These are phyloP conservation scores for Endotricha flammealis DNA, from an alignment of 2,888 invertebrate genomes.

Conservation along the genomic window DNA sequence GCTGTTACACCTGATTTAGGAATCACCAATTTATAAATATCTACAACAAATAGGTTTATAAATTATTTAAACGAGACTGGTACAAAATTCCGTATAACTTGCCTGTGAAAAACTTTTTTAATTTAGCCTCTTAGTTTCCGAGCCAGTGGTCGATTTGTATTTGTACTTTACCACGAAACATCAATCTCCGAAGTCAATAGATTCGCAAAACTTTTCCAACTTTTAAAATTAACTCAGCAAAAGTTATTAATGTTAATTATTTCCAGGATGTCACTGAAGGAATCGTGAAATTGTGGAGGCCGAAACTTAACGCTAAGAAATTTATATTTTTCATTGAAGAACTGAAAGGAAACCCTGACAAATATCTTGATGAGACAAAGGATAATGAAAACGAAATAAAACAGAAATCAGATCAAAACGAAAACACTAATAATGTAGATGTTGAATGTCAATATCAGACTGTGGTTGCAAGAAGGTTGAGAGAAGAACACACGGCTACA, in stretches of 20 bases:
- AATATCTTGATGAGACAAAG: slow-evolving; percentile 34
- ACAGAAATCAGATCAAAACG: no score
- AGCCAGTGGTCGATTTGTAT: slow-evolving; percentile 4
- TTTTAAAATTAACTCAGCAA: slow-evolving; percentile 1
- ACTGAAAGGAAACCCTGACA: slow-evolving; percentile 46
- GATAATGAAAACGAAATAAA: slow-evolving; percentile 14
- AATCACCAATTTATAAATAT: no score
- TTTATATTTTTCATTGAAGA: slow-evolving; percentile 52
- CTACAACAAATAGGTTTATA: no score
- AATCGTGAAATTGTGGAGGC: slow-evolving; percentile 58
- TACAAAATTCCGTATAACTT: slow-evolving; percentile 13
- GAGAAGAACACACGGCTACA: slow-evolving; percentile 27
- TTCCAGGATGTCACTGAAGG: slow-evolving; percentile 64
- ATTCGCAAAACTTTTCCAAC: slow-evolving; percentile 4
- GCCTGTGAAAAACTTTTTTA: slow-evolving; percentile 25
- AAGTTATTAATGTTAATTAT: slow-evolving; percentile 15
- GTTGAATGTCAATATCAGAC: slow-evolving; percentile 60
- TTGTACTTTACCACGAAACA: slow-evolving; percentile 9
- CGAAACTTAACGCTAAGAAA: slow-evolving; percentile 54
- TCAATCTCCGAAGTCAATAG: slow-evolving; percentile 1
- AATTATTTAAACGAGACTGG: no score
- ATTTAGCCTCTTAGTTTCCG: slow-evolving; percentile 18
- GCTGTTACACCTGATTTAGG: no score
- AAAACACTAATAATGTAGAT: slow-evolving; percentile 25
- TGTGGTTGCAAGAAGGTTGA: slow-evolving; percentile 30